Base-by-base conservation (phyloP, 1,140 invertebrate species). In the Vanessa atalanta region DNA sequence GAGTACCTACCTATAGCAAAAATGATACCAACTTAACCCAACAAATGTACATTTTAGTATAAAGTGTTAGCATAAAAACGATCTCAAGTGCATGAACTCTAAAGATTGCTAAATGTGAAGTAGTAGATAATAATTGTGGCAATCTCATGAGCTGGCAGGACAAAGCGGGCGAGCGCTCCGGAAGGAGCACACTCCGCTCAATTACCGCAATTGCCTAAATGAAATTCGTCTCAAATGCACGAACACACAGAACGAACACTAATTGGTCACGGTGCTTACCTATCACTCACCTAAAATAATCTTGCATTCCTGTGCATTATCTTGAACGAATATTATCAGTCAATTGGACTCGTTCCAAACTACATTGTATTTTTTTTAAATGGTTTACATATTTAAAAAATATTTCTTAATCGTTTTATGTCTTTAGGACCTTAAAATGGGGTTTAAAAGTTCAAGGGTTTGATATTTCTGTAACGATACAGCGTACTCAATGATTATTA, bases 161-260 rank as follows among this genome's bases (percentile, higher is more conserved):
- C 84, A 84, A 83, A 84, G 84, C 82, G 75, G 81, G 71, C 83
- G 73, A 81, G 69, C 72, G 80, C 78, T 89, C 86, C 90, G 90
- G 90, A 92, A 91, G 87, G 79, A 83, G 83, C 80, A 75, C 80
- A 76, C 80, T 83, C 82, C 81, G 78, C 76, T 79, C 89, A 92
- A 92, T 92, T 92, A 92, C 87, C 67, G 83, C 89, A 91, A 92
- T 91, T 92, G 89, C 85, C 88, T 81, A 86, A 92, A 92, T 91
- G 88, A 91, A 89, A 88, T 92, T 88, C 83, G 86, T 90, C 88
- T 89, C 85, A 78, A 82, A 79, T 79, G 79, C 81, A 77, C 84
- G 74, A 72, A 78, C 82, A 84, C 84, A 73, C 71, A 61, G 57
- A 75, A 70, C 67, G 75, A 74, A 81, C 84, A 79, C 84, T 92